Evolutionary conservation across 2,797 vertebrate species (phyloP), one percentile per base, ranked within the genome.

Genomic region (Neopelma chrysocephalum): DNA sequence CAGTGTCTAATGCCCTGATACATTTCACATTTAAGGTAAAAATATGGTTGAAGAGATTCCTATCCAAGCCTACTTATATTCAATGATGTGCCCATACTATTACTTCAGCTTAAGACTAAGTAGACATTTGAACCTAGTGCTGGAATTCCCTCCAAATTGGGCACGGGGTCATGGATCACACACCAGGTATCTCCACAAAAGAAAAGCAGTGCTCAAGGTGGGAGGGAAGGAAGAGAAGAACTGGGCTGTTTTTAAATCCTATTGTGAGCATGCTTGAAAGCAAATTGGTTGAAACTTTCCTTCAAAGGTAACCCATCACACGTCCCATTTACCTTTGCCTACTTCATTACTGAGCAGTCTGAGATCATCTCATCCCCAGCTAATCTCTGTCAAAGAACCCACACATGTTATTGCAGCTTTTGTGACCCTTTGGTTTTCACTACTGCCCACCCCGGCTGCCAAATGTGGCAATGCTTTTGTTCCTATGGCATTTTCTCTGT

Each of bases 401-500:
- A 84, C 26, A 73, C 12, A 58, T 1, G 3, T 13, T 47, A 68
- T 0, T 87, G 58, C n/a, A 53, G 66, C 43, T 92, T 79, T 38
- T 76, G 73, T 71, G 58, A 92, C 56, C 64, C 81, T 79, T 60
- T 26, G 26, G 31, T 95, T 96, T 91, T 78, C 81, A 72, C 66
- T 90, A 5, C 70, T 81, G 80, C 73, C 83, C 83, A 82, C 66
- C 86, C 88, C 0, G 0, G 50, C 70, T 77, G 90, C 51, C 2
- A 3, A 83, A 48, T 95, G 93, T 94, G 90, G 94, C 93, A 96
- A 93, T 22, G 40, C 70, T 87, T 96, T 93, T 96, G 86, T 92
- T 95, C 83, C 83, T 96, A 62, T 60, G 92, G 93, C 88, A 89
- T 96, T 70, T 77, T 15, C 73, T 81, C 80, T 62, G 75, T 51